Base-by-base conservation (phyloP, 2,888 invertebrate species). In the Baronia brevicornis region DNA sequence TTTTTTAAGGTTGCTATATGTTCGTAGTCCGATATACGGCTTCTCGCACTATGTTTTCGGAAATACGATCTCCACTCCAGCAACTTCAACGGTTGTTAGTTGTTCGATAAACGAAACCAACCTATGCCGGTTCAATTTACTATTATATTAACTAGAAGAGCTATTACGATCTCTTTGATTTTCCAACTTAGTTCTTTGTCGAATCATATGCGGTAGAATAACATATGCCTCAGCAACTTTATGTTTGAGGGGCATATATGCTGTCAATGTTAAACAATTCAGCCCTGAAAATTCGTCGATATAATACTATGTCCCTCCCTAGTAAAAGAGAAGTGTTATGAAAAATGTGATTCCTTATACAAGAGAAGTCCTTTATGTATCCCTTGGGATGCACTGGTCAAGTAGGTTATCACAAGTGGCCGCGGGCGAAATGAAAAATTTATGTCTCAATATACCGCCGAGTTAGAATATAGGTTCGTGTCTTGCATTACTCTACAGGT, bases 271-370 rank as follows among this genome's bases (percentile, higher is more conserved):
- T 25, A 5, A n/a, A 26, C 12, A 32, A 13, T 7, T 15, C 19
- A 17, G 15, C 21, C n/a, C 9, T 21, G 4, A 9, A 28, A 24
- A 10, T 8, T 39, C 28, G 38, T 35, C 17, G 33, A 33, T 44
- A 51, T 49, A 48, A 46, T 48, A 8, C 7, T 4, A 4, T 4
- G 13, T 23, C 51, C 65, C 48, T 36, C 72, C 14, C 71, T 69
- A 63, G 4, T 14, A 29, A 30, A 22, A 40, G 43, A 44, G 39
- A 50, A 49, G 56, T 62, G 60, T 75, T 82, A 84, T 82, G 84
- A 82, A 82, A 79, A 82, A 84, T 82, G 78, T 73, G 84, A 80
- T 80, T 80, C 78, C 79, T 84, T 80, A 80, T 73, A 79, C 71
- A 68, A 56, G 69, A 69, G 77, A 78, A 78, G 82, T 84, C 82